These are phyloP conservation scores for Napeogenes sylphis DNA, from an alignment of 2,888 invertebrate genomes.

Conservation along the genomic window DNA sequence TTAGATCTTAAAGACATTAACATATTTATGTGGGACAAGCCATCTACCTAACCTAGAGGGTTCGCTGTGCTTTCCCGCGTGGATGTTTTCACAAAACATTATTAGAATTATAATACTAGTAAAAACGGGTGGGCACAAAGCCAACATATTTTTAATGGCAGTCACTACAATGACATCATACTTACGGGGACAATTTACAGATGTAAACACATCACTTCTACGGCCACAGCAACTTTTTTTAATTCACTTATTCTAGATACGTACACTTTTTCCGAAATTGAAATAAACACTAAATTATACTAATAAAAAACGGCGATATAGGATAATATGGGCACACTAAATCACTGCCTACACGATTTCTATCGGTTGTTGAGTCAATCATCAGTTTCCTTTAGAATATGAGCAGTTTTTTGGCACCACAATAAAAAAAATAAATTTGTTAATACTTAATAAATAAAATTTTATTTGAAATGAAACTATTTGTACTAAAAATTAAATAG, in stretches of 20 bases:
- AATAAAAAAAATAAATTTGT: constrained; percentile 32
- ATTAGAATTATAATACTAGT: constrained; percentile 57
- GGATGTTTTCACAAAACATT: constrained; percentile 57
- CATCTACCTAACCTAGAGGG: constrained; percentile 55
- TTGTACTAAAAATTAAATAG: constrained; percentile 57
- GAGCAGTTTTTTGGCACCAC: constrained; percentile 47
- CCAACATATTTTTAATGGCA: constrained; percentile 73
- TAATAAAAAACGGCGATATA: constrained; percentile 48
- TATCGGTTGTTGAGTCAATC: constrained; percentile 42
- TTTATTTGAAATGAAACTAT: constrained; percentile 47
- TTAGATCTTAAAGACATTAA: constrained; percentile 43
- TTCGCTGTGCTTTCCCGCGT: constrained; percentile 61
- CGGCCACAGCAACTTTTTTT: constrained; percentile 46
- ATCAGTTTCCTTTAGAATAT: constrained; percentile 37
- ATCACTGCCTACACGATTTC: constrained; percentile 67
- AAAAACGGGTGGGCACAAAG: constrained; percentile 76
- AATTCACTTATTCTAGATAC: constrained; percentile 30
- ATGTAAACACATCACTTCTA: constrained; percentile 74
- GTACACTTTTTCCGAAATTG: constrained; percentile 20
- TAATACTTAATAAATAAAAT: constrained; percentile 35
- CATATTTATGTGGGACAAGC: constrained; percentile 54
- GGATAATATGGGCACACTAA: constrained; percentile 60
- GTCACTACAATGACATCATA: constrained; percentile 74
- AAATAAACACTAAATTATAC: constrained; percentile 19
- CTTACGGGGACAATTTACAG: constrained; percentile 68